Evolutionary conservation across 2,888 invertebrate genomes (phyloP).

Genomic region (Nomada goodeniana): DNA sequence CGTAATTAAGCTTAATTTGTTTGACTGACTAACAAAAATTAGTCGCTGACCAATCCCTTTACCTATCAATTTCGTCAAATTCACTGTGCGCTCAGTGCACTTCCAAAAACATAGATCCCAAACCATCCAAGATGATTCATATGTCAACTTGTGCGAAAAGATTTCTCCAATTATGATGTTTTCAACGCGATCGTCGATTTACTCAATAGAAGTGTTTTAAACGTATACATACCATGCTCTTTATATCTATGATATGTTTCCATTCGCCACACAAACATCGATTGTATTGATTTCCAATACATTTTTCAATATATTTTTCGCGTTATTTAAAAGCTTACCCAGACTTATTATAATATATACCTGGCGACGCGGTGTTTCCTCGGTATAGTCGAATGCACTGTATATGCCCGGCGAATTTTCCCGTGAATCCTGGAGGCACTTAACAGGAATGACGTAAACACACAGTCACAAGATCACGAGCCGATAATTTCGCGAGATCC

Average conservation of each 20-base stretch:
- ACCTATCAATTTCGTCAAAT: no score
- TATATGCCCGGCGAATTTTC: constrained; percentile 16
- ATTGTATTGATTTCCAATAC: background rate
- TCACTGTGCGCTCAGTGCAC: background rate
- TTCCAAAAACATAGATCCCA: background rate
- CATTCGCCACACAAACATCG: no score
- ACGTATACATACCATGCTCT: no score
- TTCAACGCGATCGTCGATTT: background rate
- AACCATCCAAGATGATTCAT: constrained; percentile 14
- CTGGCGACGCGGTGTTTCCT: background rate
- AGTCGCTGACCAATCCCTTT: no score
- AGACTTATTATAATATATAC: no score
- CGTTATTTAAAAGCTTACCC: constrained; percentile 13
- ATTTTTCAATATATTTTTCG: no score
- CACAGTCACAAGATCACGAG: constrained; percentile 40
- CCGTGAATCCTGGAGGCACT: constrained; percentile 30
- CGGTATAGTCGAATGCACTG: constrained; percentile 7
- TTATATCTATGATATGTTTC: no score
- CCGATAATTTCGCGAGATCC: constrained; percentile 43
- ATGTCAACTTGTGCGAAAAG: constrained; percentile 1
- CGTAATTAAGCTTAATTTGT: background rate
- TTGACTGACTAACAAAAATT: background rate
- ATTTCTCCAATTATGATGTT: constrained; percentile 19
- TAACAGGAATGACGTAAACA: constrained; percentile 31
- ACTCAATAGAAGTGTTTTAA: no score